Base-by-base conservation (phyloP, 2,888 invertebrate species). In the Eupithecia insigniata region DNA sequence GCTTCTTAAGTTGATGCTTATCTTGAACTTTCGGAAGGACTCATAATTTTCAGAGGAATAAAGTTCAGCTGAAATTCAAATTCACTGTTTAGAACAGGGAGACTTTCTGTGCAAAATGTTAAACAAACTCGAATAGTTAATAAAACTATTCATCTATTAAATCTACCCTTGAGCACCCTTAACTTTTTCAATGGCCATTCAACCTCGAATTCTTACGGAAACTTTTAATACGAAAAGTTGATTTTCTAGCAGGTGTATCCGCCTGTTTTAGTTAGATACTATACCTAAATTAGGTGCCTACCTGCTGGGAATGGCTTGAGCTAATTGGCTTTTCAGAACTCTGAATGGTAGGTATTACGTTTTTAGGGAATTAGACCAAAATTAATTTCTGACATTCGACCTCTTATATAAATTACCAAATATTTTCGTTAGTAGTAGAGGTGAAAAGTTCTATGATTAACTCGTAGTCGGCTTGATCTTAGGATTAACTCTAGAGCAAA, bases 141-240 rank as follows among this genome's bases (percentile, higher is more conserved):
- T 60, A 30, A 30, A 60, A 60, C 60, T 60, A 60, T 64, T 62
- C 32, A n/a, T 22, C 34, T 22, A 43, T 36, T 22, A 22, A 51
- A 60, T 18, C 16, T 65, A 26, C 26, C 46, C 30, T 64, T 26
- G n/a, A 72, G 61, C n/a, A 65, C 26, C 64, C n/a, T 3, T 34
- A 71, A 71, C 67, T 68, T 71, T 68, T 32, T 68, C 65, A 65
- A 39, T 58, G 32, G 58, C 71, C 30, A 67, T 67, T 67, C 51
- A 62, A 34, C 55, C 61, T 46, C n/a, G 22, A 58, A 71, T 39
- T 62, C 67, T 43, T 64, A 14, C 16, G 36, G 46, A 55, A 71
- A 71, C 67, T 71, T 72, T 64, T 58, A 32, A 43, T 43, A 34
- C 34, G 34, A 51, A 58, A 71, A 68, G 64, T 68, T 68, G 58